Conservation (phyloP, 2,797 vertebrate species). For the Aulostomus chinensis region DNA sequence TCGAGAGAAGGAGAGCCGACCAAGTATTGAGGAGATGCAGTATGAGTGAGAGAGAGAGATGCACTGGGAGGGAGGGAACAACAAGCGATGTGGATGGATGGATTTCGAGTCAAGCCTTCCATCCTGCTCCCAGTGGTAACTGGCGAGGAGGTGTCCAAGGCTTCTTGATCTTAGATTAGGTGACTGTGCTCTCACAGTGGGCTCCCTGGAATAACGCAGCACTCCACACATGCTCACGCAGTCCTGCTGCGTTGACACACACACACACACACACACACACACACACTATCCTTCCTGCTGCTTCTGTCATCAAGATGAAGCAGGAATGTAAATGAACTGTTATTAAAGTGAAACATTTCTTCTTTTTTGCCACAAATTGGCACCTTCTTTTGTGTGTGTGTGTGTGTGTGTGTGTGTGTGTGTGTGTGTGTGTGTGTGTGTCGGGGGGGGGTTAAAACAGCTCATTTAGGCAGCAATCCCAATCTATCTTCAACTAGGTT, state of each 20-base stretch:
- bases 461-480: conserved; percentile 6
- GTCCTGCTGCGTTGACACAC: too few relatives aligned
- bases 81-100: conserved; percentile 42
- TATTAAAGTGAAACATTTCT: conserved; percentile 11
- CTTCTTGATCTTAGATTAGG: conserved; percentile 73
- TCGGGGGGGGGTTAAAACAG: conserved; percentile 15
- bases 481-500: conserved; percentile 4
- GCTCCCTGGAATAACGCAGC: conserved; percentile 38
- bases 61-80: conserved; percentile 1
- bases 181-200: conserved; percentile 53
- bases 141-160: conserved; percentile 55
- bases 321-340: conserved; percentile 23
- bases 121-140: conserved; percentile 58
- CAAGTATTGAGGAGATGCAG: background rate
- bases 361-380: conserved; percentile 17
- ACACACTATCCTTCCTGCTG: background rate
- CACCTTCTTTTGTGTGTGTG: too few relatives aligned
- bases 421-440: too few relatives aligned
- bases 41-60: conserved; percentile 3
- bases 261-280: conserved; percentile 15
- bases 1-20: background rate
- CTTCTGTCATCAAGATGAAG: conserved; percentile 6
- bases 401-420: too few relatives aligned
- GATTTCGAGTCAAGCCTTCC: conserved; percentile 33
- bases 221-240: conserved; percentile 20